phyloP scores from a whole-genome alignment of 2,888 invertebrate genomes.

The Campopleginae sp. region DNA sequence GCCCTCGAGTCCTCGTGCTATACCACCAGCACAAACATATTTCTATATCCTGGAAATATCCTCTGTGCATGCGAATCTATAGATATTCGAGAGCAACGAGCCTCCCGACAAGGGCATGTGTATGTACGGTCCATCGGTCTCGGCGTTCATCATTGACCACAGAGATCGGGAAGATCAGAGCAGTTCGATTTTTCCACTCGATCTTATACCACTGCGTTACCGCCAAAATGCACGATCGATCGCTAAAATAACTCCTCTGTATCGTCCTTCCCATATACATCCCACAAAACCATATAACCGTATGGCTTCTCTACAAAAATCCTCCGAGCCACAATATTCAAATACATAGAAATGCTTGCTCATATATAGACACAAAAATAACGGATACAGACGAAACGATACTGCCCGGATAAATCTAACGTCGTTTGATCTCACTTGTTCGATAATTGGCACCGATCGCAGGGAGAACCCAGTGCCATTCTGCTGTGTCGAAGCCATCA shows the following conservation, averaged over 20 bases:
- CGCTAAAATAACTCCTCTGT: conserved; percentile 33
- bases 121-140: conserved; percentile 52
- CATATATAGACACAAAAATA: not conserved
- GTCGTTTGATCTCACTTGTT: conserved; percentile 63
- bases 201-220: conserved; percentile 57
- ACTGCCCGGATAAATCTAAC: conserved; percentile 61
- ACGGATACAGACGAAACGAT: not conserved
- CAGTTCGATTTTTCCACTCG: conserved; percentile 63
- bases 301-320: conserved; percentile 33
- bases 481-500: conserved; percentile 43
- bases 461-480: conserved; percentile 5
- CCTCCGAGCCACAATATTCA: conserved; percentile 49
- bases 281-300: conserved; percentile 42
- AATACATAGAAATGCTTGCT: conserved; percentile 4
- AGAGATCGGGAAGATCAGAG: conserved; percentile 49
- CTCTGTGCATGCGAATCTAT: not conserved
- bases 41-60: not conserved
- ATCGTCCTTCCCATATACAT: conserved; percentile 13
- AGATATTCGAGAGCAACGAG: conserved; percentile 7
- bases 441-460: conserved; percentile 58
- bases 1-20: no score
- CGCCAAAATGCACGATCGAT: conserved; percentile 33
- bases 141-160: conserved; percentile 51
- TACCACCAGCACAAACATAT: conserved; percentile 22
- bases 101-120: conserved; percentile 20